Base-by-base conservation (phyloP, 1,140 invertebrate genomes). In the Caerostris extrusa region DNA sequence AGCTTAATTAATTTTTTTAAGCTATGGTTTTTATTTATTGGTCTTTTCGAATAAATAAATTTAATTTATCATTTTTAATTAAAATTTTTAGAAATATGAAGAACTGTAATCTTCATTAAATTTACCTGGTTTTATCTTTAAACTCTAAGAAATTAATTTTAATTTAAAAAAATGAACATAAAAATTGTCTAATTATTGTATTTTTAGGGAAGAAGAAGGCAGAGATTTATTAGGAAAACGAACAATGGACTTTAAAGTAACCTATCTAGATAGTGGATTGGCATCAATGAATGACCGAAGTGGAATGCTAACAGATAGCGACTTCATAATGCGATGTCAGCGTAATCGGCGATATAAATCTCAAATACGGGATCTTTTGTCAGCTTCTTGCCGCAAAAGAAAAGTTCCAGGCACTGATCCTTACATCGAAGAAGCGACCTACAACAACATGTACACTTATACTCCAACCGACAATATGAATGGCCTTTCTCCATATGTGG, bases 241-340 rank as follows among this genome's bases (percentile, higher is more conserved):
- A 91, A 99, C 98, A 2, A 99, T 99, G 98, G 99, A 99, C 96
- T 99, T 99, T 95, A 99, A 99, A 97, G 98, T 99, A 34, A 99
- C 98, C 95, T 99, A 99, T 96, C 96, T 98, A 95, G 98, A 99
- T 95, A 98, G 98, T 0, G 98, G 98, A 3, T 96, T 99, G 87
- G 94, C 81, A 19, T 55, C 91, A 10, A 91, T 94, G 77, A 94
- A 57, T 64, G 94, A 94, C n/a, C 69, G 94, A 55, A 94, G 87
- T 50, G 93, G 94, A 7, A 92, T 95, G 71, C 50, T 95, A 55
- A 83, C 94, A 12, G 94, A 95, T 57, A 94, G 94, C 69, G 95
- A 95, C 55, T 93, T 95, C 81, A 90, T 94, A n/a, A 88, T 95
- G 17, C 93, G 94, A 55, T 95, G 95, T 92, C 95, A 96, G 95